Base-by-base conservation (phyloP, 2,888 invertebrate genomes). In the Monoplex corrugatus region DNA sequence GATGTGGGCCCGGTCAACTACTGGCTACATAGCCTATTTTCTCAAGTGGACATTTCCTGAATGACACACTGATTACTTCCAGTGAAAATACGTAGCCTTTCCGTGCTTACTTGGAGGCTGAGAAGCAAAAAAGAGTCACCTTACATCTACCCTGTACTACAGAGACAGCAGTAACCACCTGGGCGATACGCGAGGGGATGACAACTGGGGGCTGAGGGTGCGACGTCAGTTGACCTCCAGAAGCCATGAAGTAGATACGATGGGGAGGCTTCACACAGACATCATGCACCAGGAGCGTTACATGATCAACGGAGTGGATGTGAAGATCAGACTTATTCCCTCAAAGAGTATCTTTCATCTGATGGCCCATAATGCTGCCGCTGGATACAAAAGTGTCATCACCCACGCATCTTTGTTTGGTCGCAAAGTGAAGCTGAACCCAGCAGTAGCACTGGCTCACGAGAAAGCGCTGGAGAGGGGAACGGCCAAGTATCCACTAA, bases 201-300 rank as follows among this genome's bases (percentile, higher is more conserved):
- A 75, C 75, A 75, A 75, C 75, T 35, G 75, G 13, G 75, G 38
- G n/a, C 38, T 75, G 28, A 16, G 38, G 8, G 0, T 16, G 10
- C 32, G 35, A 38, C 75, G 75, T 13, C 35, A 75, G 75, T 35
- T 75, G 75, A 38, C 75, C 8, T 32, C 75, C 75, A 13, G 28
- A 6, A 75, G 75, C 75, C 75, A 75, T 32, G 75, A 75, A 75
- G 38, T 75, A 35, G 75, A 75, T 35, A 75, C 35, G 75, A 32
- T 75, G 75, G 75, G 75, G 8, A 32, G 75, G 13, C 75, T 75
- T 28, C 75, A 75, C 75, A 75, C 75, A 35, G 75, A 75, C 35
- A 68, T 68, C 13, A 75, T 75, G 75, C 75, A 75, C 19, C 75
- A 75, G 75, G 75, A 75, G n/a, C 75, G 75, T 75, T 75, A 75